Percentiles rank a stretch among this genome's conserved stretches.
Evolutionary conservation across 2,113 vertebrate genomes (phyloP).

Genomic region (Amphiprion percula): DNA sequence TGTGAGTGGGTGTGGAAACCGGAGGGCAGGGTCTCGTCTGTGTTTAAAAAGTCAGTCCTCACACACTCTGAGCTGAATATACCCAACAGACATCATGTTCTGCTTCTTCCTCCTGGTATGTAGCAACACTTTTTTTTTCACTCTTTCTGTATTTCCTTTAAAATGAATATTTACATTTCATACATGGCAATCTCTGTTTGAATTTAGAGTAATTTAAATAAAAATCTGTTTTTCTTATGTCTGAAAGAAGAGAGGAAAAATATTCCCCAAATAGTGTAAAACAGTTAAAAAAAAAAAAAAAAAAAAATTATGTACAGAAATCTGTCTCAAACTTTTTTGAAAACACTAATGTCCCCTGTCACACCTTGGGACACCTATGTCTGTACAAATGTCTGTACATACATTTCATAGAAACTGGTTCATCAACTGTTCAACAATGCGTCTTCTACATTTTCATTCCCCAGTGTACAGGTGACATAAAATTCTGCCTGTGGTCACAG

Average conservation of each 20-base stretch:
- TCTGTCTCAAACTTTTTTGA: background rate
- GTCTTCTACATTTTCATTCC: background rate
- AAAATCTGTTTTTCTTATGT: background rate
- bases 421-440: background rate
- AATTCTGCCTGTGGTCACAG: background rate
- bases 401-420: constrained; percentile 18
- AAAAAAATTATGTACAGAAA: background rate
- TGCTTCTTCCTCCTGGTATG: constrained; percentile 57
- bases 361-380: background rate
- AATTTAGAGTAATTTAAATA: background rate
- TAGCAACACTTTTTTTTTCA: background rate
- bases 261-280: background rate
- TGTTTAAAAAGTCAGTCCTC: background rate
- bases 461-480: background rate
- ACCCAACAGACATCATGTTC: constrained; percentile 38
- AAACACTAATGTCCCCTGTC: background rate
- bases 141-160: background rate
- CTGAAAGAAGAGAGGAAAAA: background rate
- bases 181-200: background rate
- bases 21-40: constrained; percentile 2
- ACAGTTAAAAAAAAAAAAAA: no score
- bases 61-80: background rate
- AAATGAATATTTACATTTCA: background rate
- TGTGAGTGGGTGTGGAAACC: constrained; percentile 29
- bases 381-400: background rate